Percentiles rank a stretch among this genome's conserved stretches.
Evolutionary conservation across 1,140 invertebrate genomes (phyloP).

Genomic region (Conopomorpha cramerella): DNA sequence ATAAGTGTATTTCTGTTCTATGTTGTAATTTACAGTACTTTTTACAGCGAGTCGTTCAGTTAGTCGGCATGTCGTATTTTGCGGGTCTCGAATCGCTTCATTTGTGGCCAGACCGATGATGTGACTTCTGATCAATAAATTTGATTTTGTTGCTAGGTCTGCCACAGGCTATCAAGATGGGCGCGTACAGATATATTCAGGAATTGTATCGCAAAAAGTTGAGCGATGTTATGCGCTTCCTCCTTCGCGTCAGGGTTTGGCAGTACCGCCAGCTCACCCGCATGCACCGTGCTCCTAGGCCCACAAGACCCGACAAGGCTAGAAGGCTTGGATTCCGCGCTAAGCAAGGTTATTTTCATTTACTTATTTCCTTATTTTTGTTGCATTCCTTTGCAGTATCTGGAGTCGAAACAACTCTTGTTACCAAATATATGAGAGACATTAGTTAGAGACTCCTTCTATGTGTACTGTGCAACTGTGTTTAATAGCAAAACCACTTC

Average conservation of each 20-base stretch:
- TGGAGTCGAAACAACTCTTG: too few relatives aligned
- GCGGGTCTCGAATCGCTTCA: slow-evolving; percentile 23
- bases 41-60: too few relatives aligned
- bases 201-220: slow-evolving; percentile 99
- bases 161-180: slow-evolving; percentile 78
- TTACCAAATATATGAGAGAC: too few relatives aligned
- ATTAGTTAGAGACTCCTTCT: too few relatives aligned
- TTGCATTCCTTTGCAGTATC: too few relatives aligned
- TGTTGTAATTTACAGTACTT: too few relatives aligned
- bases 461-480: too few relatives aligned
- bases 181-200: slow-evolving; percentile 99
- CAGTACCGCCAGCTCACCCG: slow-evolving; percentile 96
- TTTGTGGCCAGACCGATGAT: slow-evolving; percentile 67
- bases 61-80: slow-evolving; percentile 22
- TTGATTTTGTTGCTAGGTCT: slow-evolving; percentile 70
- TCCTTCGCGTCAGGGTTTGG: slow-evolving; percentile 95
- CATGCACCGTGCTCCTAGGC: slow-evolving; percentile 91
- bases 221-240: slow-evolving; percentile 93
- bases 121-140: slow-evolving; percentile 68
- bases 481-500: too few relatives aligned
- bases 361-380: too few relatives aligned
- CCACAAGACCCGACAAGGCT: slow-evolving; percentile 98
- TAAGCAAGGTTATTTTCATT: slow-evolving; percentile 99
- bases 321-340: slow-evolving; percentile 94
- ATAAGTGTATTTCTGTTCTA: slow-evolving; percentile 10